phyloP scores from a whole-genome alignment of 2,113 vertebrate species.

The Toxostoma redivivum region DNA sequence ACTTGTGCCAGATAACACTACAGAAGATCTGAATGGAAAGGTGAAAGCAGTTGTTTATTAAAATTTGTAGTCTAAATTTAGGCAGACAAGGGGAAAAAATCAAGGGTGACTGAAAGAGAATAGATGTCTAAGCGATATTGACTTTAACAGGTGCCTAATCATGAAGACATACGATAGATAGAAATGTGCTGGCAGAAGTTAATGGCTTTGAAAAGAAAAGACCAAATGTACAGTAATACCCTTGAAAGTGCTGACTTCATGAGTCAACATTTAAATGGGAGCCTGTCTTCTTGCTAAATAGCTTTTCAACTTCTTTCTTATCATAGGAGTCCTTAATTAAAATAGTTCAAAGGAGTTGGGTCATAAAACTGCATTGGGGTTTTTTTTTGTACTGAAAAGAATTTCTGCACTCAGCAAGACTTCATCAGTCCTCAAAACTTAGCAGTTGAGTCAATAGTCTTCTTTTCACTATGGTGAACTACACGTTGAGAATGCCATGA shows the following conservation, averaged over 20 bases:
- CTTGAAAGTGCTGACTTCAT: conserved; percentile 22
- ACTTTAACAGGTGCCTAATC: not conserved
- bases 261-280: conserved; percentile 27
- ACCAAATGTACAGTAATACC: not conserved
- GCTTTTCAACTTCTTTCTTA: conserved; percentile 37
- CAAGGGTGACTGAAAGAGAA: not conserved
- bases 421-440: conserved; percentile 37
- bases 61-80: not conserved
- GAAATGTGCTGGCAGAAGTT: not conserved
- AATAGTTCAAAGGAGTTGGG: conserved; percentile 46
- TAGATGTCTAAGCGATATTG: not conserved
- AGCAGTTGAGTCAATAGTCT: conserved; percentile 40
- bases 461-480: conserved; percentile 9
- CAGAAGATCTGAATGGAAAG: not conserved
- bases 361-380: conserved; percentile 15
- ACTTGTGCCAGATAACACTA: not conserved
- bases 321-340: conserved; percentile 67
- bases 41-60: not conserved
- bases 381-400: conserved; percentile 15
- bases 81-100: not conserved
- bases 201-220: conserved; percentile 14
- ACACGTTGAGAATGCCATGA: not conserved
- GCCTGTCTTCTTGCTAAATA: not conserved
- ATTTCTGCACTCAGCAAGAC: conserved; percentile 35
- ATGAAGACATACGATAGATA: not conserved